Conservation (phyloP, 1,140 invertebrate species). For the Panagrolaimus sp. region DNA sequence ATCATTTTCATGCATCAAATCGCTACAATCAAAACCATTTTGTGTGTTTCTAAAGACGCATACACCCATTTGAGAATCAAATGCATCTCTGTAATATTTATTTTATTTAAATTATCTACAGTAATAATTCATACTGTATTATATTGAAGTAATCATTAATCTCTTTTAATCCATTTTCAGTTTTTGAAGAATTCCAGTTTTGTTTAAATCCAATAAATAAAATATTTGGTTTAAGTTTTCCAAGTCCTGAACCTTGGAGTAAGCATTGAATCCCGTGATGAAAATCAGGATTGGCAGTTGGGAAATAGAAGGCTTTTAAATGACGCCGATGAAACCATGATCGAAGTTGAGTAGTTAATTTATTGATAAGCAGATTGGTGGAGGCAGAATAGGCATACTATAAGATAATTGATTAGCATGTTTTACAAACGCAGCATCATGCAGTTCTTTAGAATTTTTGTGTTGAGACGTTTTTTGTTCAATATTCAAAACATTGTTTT, state of each 20-base stretch:
- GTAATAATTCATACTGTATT: conserved; percentile 72
- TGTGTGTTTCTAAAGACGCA: conserved; percentile 68
- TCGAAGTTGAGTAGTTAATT: conserved; percentile 19
- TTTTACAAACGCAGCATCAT: no score
- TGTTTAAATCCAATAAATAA: conserved; percentile 84
- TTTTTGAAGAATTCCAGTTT: conserved; percentile 75
- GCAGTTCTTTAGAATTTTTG: no score
- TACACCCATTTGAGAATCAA: conserved; percentile 83
- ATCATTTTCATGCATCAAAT: conserved; percentile 24
- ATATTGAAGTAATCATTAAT: conserved; percentile 78
- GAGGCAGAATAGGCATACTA: conserved; percentile 27
- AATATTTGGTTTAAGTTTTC: conserved; percentile 83
- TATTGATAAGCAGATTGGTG: conserved; percentile 19
- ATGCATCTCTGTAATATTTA: conserved; percentile 69
- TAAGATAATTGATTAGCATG: conserved; percentile 18
- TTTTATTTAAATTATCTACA: not conserved
- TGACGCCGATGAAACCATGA: conserved; percentile 22
- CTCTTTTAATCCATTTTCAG: conserved; percentile 62
- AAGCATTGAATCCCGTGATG: conserved; percentile 22
- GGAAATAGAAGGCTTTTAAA: conserved; percentile 24
- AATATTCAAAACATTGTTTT: no score
- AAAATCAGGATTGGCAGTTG: conserved; percentile 18
- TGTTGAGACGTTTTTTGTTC: no score
- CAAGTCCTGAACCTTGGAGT: conserved; percentile 68
- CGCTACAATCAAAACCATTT: conserved; percentile 42